phyloP scores from a whole-genome alignment of 2,113 vertebrate species.

The Megaceryle torquata region DNA sequence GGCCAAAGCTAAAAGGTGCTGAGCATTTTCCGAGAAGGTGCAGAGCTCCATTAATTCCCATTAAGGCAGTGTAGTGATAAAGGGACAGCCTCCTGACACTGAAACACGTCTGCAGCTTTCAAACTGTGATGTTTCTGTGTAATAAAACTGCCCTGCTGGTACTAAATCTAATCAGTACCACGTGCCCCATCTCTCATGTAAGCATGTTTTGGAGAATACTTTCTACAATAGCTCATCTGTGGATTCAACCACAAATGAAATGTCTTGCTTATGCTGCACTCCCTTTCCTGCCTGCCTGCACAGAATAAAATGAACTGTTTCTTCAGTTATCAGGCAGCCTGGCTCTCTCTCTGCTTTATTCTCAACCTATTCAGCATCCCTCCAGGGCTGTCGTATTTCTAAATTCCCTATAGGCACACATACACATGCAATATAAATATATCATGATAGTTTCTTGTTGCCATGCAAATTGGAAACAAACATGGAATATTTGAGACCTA shows the following conservation, averaged over 20 bases:
- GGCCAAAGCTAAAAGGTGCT: background rate
- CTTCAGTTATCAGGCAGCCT: conserved; percentile 6
- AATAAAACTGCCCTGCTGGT: conserved; percentile 63
- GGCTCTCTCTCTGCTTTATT: background rate
- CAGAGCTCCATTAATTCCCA: background rate
- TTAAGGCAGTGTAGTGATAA: background rate
- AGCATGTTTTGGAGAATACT: conserved; percentile 68
- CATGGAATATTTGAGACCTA: background rate
- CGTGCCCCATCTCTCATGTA: conserved; percentile 56
- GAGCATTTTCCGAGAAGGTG: conserved; percentile 1
- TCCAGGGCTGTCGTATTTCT: background rate
- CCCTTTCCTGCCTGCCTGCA: conserved; percentile 41
- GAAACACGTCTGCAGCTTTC: conserved; percentile 2
- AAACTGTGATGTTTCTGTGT: background rate
- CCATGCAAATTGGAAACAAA: conserved; percentile 3
- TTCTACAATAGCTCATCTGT: conserved; percentile 72
- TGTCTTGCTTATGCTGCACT: conserved; percentile 58
- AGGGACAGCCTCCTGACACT: conserved; percentile 9
- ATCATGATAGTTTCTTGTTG: background rate
- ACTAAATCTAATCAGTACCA: conserved; percentile 70
- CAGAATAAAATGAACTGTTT: conserved; percentile 18
- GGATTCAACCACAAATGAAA: conserved; percentile 69
- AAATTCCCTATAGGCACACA: background rate
- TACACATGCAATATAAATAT: background rate
- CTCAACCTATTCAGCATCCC: background rate